Evolutionary conservation across 2,113 vertebrate genomes (phyloP).

Genomic region (Saguinus midas): DNA sequence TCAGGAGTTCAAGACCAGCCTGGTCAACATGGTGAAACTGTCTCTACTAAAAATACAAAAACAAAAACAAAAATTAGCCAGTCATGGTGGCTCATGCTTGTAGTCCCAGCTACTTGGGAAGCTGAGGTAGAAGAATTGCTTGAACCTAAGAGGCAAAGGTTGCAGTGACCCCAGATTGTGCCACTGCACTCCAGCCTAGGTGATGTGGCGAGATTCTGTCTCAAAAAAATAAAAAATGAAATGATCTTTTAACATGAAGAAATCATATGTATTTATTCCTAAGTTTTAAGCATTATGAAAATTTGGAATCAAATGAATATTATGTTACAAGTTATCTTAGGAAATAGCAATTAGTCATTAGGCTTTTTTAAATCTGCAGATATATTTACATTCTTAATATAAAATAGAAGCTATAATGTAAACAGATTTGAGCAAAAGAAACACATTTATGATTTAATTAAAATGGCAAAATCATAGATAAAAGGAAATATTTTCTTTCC

Average conservation of each 20-base stretch:
- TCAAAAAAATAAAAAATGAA: too few species aligned
- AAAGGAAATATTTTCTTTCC: not conserved
- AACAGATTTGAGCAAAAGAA: slow-evolving; percentile 23
- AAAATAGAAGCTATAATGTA: not conserved
- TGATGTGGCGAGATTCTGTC: too few species aligned
- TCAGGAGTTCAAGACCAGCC: too few species aligned
- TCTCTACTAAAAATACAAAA: too few species aligned
- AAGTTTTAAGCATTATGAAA: slow-evolving; percentile 13
- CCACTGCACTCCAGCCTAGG: too few species aligned
- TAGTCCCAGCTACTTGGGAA: too few species aligned
- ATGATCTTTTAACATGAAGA: not conserved
- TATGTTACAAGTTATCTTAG: not conserved
- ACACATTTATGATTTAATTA: not conserved
- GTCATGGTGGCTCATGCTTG: too few species aligned
- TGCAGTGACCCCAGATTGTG: too few species aligned
- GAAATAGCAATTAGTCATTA: not conserved
- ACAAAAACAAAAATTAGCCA: too few species aligned
- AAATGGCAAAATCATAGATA: not conserved
- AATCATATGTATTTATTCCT: not conserved
- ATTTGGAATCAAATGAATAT: not conserved
- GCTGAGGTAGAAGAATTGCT: too few species aligned
- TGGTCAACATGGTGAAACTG: too few species aligned
- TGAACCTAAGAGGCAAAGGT: too few species aligned
- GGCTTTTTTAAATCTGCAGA: not conserved
- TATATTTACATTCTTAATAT: not conserved